Base-by-base conservation (phyloP, 2,113 vertebrate genomes). In the Mastomys coucha region DNA sequence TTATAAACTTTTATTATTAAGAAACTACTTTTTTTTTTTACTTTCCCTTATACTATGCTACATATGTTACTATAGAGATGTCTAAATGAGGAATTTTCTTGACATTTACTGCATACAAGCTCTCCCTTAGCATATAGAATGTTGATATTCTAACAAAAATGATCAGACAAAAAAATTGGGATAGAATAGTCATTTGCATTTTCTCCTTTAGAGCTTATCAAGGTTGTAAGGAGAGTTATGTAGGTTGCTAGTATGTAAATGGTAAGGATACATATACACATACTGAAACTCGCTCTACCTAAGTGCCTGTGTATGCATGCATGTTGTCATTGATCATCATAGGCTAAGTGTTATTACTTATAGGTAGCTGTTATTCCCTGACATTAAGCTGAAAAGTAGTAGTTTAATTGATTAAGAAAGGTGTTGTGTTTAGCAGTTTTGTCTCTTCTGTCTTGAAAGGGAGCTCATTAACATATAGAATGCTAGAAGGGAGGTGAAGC, bases 151-250 rank as follows among this genome's bases (percentile, higher is more conserved):
- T 0, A 70, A 86, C 20, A 96, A 49, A 91, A 94, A 58, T 77
- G 58, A 91, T 49, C 36, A 70, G 89, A 75, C 2, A 39, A 39
- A 73, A 53, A 78, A 88, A 63, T n/a, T 31, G 4, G n/a, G n/a
- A 82, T 89, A 77, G 89, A 94, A 95, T 20, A 75, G 76, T 73
- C 51, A 60, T 26, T 75, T 88, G 77, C 88, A 80, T 91, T 94
- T 91, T 56, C 45, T 91, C 11, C 14, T 75, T 95, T 77, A 91
- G 42, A 49, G 6, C 5, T 53, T 49, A 88, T 63, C 14, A 36
- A n/a, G 31, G 70, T 33, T 78, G 39, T 77, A 87, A 89, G 39
- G 91, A 93, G 60, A 89, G 78, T 45, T 87, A 75, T 45, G 45
- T 45, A 45, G 42, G 8, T 36, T 82, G 45, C 22, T 81, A 31